Evolutionary conservation across 1,140 invertebrate genomes (phyloP).

Genomic region (Heliothis virescens): DNA sequence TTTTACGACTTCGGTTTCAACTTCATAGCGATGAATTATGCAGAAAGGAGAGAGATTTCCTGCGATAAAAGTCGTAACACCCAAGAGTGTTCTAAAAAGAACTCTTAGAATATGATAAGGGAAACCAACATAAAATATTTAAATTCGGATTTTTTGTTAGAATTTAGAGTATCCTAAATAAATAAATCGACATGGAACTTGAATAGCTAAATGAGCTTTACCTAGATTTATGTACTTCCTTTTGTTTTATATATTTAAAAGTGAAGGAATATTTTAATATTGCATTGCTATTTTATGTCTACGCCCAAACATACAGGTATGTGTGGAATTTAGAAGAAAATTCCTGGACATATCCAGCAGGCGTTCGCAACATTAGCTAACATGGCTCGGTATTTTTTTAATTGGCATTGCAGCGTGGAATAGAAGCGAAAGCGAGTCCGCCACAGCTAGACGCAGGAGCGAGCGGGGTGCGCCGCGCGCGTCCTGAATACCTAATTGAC

Average conservation of each 20-base stretch:
- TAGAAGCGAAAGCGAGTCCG: constrained; percentile 53
- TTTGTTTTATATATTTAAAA: background rate
- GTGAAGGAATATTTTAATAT: background rate
- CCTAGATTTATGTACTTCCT: background rate
- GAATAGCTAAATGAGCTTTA: constrained; percentile 5
- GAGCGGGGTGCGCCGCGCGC: constrained; percentile 73
- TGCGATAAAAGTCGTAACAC: constrained; percentile 83
- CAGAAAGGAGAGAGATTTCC: constrained; percentile 84
- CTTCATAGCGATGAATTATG: constrained; percentile 85
- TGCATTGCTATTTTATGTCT: background rate
- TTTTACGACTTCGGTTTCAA: constrained; percentile 86
- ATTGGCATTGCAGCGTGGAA: constrained; percentile 51
- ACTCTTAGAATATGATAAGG: constrained; percentile 62
- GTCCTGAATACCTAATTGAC: constrained; percentile 85
- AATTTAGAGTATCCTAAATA: constrained; percentile 23
- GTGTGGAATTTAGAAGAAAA: background rate
- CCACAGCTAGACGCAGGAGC: constrained; percentile 65
- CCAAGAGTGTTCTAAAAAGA: constrained; percentile 80
- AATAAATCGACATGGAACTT: background rate
- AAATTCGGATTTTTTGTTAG: constrained; percentile 33
- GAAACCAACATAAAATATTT: constrained; percentile 54
- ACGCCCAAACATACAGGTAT: background rate
- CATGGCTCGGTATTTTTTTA: constrained; percentile 47
- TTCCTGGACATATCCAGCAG: constrained; percentile 8
- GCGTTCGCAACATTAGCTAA: constrained; percentile 21